A percentile compares a stretch with the other conserved stretches of the same genome.
phyloP scores from a whole-genome alignment of 2,797 vertebrate genomes.

The Danio albolineatus region DNA sequence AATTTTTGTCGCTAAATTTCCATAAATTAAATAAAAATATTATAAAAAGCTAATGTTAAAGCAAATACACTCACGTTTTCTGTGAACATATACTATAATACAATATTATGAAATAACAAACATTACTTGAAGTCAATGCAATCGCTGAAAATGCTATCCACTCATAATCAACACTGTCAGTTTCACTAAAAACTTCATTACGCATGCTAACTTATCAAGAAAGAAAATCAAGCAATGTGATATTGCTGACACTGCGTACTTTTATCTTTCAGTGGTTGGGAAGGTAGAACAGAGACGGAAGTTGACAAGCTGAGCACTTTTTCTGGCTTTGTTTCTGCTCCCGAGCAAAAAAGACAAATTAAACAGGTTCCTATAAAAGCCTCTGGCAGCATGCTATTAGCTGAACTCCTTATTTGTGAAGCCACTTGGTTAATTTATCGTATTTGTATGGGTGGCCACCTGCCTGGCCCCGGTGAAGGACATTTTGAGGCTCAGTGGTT shows the following conservation, averaged over 20 bases:
- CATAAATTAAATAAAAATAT: no score
- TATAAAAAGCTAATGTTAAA: no score
- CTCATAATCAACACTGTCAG: background rate
- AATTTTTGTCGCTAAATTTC: no score
- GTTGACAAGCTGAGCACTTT: conserved; percentile 64
- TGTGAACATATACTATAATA: background rate
- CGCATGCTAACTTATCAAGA: background rate
- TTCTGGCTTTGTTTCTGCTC: conserved; percentile 56
- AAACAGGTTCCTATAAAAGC: conserved; percentile 67
- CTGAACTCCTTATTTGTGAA: conserved; percentile 74
- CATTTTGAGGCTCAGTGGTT: conserved; percentile 62
- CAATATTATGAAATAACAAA: background rate
- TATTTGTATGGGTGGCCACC: conserved; percentile 72
- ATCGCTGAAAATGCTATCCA: no score
- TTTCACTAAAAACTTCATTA: conserved; percentile 62
- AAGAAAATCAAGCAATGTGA: conserved; percentile 62
- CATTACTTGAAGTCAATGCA: background rate
- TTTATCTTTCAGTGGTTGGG: conserved; percentile 50
- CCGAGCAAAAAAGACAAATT: conserved; percentile 65
- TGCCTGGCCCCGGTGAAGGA: conserved; percentile 58
- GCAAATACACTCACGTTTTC: background rate
- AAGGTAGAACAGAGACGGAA: conserved; percentile 4
- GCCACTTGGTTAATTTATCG: conserved; percentile 72
- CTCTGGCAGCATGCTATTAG: conserved; percentile 72
- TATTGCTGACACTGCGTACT: conserved; percentile 69